Evolutionary conservation across 2,113 vertebrate species (phyloP).

Genomic region (Menidia beryllina): DNA sequence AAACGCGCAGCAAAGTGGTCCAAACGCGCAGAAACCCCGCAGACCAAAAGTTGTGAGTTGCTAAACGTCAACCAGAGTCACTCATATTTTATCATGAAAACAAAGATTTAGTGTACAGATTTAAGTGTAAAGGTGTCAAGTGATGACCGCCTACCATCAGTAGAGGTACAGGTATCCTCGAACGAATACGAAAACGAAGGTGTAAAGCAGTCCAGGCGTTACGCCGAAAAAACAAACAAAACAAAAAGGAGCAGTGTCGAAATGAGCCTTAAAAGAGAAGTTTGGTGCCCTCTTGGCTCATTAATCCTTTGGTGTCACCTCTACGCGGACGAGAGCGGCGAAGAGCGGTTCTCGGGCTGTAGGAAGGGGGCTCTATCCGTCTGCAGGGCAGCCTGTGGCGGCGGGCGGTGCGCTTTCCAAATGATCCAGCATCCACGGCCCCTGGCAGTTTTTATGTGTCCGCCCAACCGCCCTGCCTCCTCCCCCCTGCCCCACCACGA

Average conservation of each 20-base stretch:
- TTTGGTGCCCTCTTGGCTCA: conserved; percentile 52
- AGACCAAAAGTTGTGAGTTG: conserved; percentile 2
- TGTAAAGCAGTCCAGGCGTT: conserved; percentile 68
- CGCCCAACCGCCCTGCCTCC: conserved; percentile 78
- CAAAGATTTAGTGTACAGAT: neutral
- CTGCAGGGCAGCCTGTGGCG: conserved; percentile 54
- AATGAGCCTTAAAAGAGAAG: conserved; percentile 54
- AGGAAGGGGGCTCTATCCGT: conserved; percentile 54
- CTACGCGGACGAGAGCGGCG: conserved; percentile 22
- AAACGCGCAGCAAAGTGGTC: conserved; percentile 1
- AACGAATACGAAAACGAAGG: conserved; percentile 54
- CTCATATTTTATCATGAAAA: neutral
- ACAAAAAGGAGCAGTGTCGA: too few relatives aligned
- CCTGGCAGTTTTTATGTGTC: conserved; percentile 83
- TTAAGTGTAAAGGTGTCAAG: conserved; percentile 9
- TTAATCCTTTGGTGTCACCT: conserved; percentile 76
- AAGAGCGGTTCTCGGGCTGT: conserved; percentile 47
- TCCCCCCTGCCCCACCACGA: conserved; percentile 41
- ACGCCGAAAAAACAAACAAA: conserved; percentile 41
- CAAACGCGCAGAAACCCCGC: conserved; percentile 15
- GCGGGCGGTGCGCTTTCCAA: conserved; percentile 64
- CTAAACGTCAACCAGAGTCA: conserved; percentile 8
- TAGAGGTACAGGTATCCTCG: conserved; percentile 78
- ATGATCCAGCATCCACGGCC: conserved; percentile 81
- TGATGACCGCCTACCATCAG: conserved; percentile 80